Evolutionary conservation across 2,113 vertebrate genomes (phyloP).

Genomic region (Sciurus niger): DNA sequence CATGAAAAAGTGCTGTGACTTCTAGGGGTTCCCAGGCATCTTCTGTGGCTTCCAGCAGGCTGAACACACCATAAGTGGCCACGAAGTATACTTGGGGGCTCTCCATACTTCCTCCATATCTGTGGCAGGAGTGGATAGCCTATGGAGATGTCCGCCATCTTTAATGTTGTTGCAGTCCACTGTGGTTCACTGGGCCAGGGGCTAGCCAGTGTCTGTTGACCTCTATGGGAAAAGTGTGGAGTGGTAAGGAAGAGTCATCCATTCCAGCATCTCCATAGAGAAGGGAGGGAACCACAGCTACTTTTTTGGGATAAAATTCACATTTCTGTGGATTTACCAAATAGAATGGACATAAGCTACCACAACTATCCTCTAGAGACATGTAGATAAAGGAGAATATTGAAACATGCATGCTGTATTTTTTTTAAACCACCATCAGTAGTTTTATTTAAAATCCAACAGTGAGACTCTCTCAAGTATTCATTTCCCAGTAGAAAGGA

Average conservation of each 20-base stretch:
- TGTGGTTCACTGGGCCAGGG: rapidly evolving
- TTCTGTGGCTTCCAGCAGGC: background rate
- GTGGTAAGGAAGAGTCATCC: rapidly evolving
- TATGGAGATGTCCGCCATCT: rapidly evolving
- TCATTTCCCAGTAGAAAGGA: background rate
- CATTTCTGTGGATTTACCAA: background rate
- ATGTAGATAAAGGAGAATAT: background rate
- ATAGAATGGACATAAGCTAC: background rate
- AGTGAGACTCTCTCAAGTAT: background rate
- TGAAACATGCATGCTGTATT: background rate
- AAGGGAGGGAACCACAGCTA: rapidly evolving
- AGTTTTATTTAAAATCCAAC: background rate
- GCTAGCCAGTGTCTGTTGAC: background rate
- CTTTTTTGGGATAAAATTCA: background rate
- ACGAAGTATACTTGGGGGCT: no score
- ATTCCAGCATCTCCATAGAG: rapidly evolving
- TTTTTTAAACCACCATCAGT: background rate
- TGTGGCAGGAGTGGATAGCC: rapidly evolving
- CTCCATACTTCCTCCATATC: rapidly evolving
- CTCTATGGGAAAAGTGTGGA: rapidly evolving
- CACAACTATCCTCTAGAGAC: no score
- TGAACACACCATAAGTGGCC: rapidly evolving
- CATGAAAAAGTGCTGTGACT: background rate
- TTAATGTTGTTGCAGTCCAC: rapidly evolving
- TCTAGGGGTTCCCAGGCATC: no score